A percentile compares a stretch with the other conserved stretches of the same genome.
Conservation (phyloP, 2,888 invertebrate species). For the Drepana falcataria region DNA sequence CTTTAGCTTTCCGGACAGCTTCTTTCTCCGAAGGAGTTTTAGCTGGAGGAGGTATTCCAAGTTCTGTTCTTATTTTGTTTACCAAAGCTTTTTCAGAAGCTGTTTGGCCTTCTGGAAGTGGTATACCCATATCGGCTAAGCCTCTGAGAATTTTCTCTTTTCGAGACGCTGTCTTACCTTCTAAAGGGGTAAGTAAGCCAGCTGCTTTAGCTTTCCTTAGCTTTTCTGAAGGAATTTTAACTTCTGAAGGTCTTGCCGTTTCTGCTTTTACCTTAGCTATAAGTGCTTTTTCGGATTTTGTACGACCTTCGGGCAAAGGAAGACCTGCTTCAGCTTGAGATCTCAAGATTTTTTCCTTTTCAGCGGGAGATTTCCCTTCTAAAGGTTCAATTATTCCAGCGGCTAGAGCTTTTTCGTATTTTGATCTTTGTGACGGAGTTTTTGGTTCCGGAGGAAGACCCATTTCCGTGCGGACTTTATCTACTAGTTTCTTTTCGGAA, state of each 20-base stretch:
- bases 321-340: constrained; percentile 3
- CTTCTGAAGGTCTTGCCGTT: constrained; percentile 1
- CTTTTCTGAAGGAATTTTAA: constrained; percentile 10
- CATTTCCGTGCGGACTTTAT: constrained; percentile 19
- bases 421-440: constrained; percentile 9
- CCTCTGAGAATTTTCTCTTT: constrained; percentile 19
- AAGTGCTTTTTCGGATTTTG: constrained; percentile 18
- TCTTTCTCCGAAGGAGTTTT: constrained; percentile 34
- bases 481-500: constrained; percentile 20
- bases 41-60: constrained; percentile 26
- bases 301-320: constrained; percentile 13
- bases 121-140: constrained; percentile 20
- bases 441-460: constrained; percentile 28
- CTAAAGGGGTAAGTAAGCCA: constrained; percentile 11
- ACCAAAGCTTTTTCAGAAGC: constrained; percentile 21
- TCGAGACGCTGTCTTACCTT: constrained; percentile 12
- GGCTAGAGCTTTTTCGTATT: constrained; percentile 6
- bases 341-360: constrained; percentile 8
- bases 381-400: constrained; percentile 8
- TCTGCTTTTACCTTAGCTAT: constrained; percentile 11
- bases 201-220: constrained; percentile 12
- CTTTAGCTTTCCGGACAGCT: constrained; percentile 32
- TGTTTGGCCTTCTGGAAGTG: constrained; percentile 33
- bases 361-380: constrained; percentile 7
- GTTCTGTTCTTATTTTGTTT: constrained; percentile 19